phyloP scores from a whole-genome alignment of 2,888 invertebrate species.

The Scotopteryx bipunctaria region DNA sequence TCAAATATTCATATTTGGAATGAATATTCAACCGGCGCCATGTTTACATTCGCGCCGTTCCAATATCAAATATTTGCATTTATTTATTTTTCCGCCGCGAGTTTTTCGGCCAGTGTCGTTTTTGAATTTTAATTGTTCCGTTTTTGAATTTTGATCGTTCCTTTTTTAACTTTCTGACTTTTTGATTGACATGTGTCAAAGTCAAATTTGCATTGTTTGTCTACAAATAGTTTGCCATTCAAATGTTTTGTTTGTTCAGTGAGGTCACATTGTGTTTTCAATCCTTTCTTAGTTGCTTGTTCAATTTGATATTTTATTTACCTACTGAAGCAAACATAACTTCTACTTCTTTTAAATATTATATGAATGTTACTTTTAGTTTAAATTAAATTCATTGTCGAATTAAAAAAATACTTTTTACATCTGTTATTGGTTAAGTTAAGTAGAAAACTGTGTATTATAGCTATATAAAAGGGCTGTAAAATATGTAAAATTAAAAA shows the following conservation, averaged over 20 bases:
- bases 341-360: no score
- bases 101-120: conserved; percentile 56
- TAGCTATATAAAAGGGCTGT: no score
- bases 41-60: conserved; percentile 81
- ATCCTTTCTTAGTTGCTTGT: not conserved
- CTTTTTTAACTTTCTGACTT: conserved; percentile 38
- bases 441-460: no score
- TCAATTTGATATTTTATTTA: not conserved
- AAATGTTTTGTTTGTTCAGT: conserved; percentile 23
- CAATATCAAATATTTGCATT: conserved; percentile 82
- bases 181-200: conserved; percentile 54
- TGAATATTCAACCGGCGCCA: conserved; percentile 80
- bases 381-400: no score
- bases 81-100: conserved; percentile 74
- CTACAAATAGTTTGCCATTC: conserved; percentile 17
- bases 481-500: no score
- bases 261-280: not conserved
- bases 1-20: conserved; percentile 31
- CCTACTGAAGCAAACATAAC: no score
- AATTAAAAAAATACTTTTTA: no score
- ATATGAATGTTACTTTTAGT: no score
- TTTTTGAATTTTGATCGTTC: conserved; percentile 25
- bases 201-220: conserved; percentile 40
- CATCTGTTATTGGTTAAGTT: no score
- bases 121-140: no score